These are phyloP conservation scores for Gulo gulo DNA, from an alignment of 2,113 vertebrate species.

Conservation along the genomic window DNA sequence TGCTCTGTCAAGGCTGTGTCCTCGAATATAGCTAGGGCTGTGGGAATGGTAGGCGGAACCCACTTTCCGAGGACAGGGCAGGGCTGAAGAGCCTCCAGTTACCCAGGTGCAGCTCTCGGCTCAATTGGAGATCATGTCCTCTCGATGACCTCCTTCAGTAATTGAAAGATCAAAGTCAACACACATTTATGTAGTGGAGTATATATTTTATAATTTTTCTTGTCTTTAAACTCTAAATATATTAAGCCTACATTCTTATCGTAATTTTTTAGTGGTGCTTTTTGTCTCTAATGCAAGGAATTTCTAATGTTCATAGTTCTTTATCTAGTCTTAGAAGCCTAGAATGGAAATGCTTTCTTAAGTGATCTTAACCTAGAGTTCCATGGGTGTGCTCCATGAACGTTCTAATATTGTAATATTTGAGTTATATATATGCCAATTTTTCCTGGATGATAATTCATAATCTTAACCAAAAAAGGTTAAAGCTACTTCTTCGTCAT, in stretches of 20 bases:
- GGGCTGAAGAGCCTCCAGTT: not conserved
- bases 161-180: not conserved
- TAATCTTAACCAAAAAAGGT: not conserved
- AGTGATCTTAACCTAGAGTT: not conserved
- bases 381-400: not conserved
- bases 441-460: not conserved
- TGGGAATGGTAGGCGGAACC: not conserved
- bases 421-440: not conserved
- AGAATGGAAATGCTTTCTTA: not conserved
- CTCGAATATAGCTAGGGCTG: not conserved
- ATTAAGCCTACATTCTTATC: not conserved
- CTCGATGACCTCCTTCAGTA: not conserved
- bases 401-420: not conserved
- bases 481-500: not conserved
- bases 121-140: not conserved
- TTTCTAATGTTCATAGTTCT: not conserved
- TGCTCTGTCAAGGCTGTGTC: not conserved
- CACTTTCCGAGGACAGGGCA: not conserved
- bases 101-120: fast-evolving
- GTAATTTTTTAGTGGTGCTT: not conserved
- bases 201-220: not conserved
- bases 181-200: not conserved
- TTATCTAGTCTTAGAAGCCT: not conserved
- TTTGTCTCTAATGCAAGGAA: not conserved
- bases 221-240: not conserved